These are phyloP conservation scores for Rhagium mordax DNA, from an alignment of 2,888 invertebrate genomes.

Conservation along the genomic window DNA sequence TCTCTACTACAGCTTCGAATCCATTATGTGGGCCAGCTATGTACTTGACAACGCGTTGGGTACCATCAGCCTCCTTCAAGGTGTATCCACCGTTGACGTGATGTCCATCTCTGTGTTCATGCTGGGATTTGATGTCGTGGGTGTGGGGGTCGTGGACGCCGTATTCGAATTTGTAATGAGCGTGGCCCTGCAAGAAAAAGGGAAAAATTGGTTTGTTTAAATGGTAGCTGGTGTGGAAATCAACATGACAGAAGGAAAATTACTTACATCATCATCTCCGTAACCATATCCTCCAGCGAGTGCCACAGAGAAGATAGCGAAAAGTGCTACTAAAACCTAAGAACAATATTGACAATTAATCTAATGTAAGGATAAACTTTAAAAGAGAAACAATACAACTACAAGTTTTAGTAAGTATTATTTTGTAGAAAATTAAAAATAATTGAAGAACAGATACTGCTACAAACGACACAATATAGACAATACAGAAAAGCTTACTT, in stretches of 20 bases:
- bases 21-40: slow-evolving; percentile 56
- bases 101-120: slow-evolving; percentile 60
- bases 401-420: too few species aligned
- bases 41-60: slow-evolving; percentile 65
- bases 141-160: slow-evolving; percentile 67
- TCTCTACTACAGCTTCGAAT: slow-evolving; percentile 58
- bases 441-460: too few species aligned
- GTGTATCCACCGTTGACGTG: slow-evolving; percentile 64
- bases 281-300: not conserved
- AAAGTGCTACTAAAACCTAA: not conserved
- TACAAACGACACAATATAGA: too few species aligned
- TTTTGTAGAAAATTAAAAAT: too few species aligned
- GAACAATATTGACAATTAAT: too few species aligned
- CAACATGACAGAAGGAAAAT: too few species aligned
- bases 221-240: too few species aligned
- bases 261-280: not conserved
- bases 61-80: slow-evolving; percentile 66
- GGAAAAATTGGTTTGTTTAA: too few species aligned
- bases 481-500: not conserved
- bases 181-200: slow-evolving; percentile 49
- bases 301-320: not conserved
- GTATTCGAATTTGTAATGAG: slow-evolving; percentile 64
- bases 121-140: slow-evolving; percentile 64
- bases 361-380: too few species aligned
- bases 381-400: too few species aligned